Evolutionary conservation across 2,113 vertebrate species (phyloP).

Genomic region (Chaetodon trifascialis): DNA sequence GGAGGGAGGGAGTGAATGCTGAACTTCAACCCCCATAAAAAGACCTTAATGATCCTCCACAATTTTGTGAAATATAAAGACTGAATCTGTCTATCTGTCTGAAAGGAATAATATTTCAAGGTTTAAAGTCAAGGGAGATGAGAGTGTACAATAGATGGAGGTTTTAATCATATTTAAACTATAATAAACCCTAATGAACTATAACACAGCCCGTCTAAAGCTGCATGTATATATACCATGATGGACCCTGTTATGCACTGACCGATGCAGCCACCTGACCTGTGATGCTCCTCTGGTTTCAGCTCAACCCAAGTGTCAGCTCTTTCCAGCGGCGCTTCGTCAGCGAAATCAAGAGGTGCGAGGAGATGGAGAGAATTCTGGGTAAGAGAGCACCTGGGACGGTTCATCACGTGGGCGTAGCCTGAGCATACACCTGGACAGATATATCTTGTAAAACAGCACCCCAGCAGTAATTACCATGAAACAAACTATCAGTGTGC

Average conservation of each 20-base stretch:
- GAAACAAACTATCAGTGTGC: conserved; percentile 6
- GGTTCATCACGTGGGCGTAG: not conserved
- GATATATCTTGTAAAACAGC: not conserved
- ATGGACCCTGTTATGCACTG: not conserved
- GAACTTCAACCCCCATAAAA: not conserved
- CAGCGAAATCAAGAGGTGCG: conserved; percentile 97
- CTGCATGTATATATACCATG: not conserved
- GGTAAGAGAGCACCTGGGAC: conserved; percentile 73
- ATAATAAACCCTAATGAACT: not conserved
- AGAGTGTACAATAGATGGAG: not conserved
- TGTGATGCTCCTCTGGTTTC: conserved; percentile 74
- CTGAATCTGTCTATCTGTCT: conserved; percentile 5
- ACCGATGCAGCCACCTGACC: conserved; percentile 53
- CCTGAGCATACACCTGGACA: not conserved
- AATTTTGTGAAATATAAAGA: too few relatives aligned
- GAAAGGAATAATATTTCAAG: too few relatives aligned
- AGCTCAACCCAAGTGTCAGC: conserved; percentile 97
- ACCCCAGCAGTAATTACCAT: not conserved
- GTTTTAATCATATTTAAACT: not conserved
- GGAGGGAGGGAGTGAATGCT: not conserved
- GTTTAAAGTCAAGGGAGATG: not conserved
- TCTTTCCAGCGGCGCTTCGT: conserved; percentile 98
- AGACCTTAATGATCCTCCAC: not conserved
- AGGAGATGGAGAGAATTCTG: conserved; percentile 97
- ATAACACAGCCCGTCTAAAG: not conserved